phyloP scores from a whole-genome alignment of 2,888 invertebrate species.

The Aplocera efformata region DNA sequence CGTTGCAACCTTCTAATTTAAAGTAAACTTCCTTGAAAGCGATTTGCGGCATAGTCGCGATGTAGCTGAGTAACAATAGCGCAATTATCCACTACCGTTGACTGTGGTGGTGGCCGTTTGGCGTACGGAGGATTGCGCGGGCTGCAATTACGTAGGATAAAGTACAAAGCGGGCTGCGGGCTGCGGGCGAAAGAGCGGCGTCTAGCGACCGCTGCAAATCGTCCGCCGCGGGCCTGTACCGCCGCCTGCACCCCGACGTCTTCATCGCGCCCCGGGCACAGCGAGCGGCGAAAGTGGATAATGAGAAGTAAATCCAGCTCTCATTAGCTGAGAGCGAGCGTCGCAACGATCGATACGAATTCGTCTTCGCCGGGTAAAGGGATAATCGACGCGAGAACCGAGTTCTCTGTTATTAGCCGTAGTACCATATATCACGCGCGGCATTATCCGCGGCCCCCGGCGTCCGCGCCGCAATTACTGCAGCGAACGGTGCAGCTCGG shows the following conservation, averaged over 20 bases:
- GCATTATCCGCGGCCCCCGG: constrained; percentile 70
- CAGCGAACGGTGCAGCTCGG: constrained; percentile 50
- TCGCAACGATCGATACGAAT: constrained; percentile 73
- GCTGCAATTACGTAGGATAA: constrained; percentile 71
- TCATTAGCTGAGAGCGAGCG: constrained; percentile 73
- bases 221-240: constrained; percentile 57
- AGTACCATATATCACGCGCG: constrained; percentile 77
- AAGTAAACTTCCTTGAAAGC: constrained; percentile 57
- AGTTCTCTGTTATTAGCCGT: constrained; percentile 74
- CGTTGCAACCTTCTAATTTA: constrained; percentile 62
- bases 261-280: constrained; percentile 69
- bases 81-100: constrained; percentile 73
- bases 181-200: constrained; percentile 41
- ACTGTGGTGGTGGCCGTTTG: constrained; percentile 55
- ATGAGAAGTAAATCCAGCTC: constrained; percentile 74
- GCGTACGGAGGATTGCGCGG: constrained; percentile 49
- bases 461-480: constrained; percentile 71
- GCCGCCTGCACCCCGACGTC: constrained; percentile 55
- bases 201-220: constrained; percentile 61
- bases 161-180: constrained; percentile 67
- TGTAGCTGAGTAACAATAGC: constrained; percentile 62
- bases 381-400: constrained; percentile 69
- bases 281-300: constrained; percentile 74
- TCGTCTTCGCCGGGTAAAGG: constrained; percentile 72
- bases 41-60: constrained; percentile 53